phyloP scores from a whole-genome alignment of 2,797 vertebrate genomes.

The Gymnothorax javanicus region DNA sequence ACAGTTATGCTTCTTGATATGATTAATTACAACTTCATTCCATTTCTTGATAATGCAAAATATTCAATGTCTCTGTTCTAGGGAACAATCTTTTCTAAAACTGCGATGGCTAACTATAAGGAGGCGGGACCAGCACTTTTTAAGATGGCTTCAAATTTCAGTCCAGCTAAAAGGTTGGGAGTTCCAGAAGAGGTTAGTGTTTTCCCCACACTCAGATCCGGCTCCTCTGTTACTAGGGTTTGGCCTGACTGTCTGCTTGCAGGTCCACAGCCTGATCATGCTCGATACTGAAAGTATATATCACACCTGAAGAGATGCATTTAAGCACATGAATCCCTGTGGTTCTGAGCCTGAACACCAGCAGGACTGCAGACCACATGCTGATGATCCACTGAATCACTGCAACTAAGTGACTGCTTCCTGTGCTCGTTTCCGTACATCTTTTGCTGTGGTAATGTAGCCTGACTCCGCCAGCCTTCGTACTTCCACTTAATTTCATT shows the following conservation, averaged over 20 bases:
- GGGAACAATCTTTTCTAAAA: constrained; percentile 88
- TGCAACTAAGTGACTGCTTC: background rate
- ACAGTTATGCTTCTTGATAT: too few species aligned
- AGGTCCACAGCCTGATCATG: background rate
- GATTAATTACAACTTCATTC: too few species aligned
- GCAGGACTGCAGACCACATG: background rate
- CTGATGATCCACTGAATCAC: background rate
- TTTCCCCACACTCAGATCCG: background rate
- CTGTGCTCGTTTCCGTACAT: too few species aligned
- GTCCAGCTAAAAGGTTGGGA: constrained; percentile 85
- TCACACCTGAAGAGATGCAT: background rate
- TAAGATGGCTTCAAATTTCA: constrained; percentile 51
- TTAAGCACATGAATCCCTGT: too few species aligned
- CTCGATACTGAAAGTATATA: background rate
- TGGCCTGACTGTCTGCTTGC: background rate
- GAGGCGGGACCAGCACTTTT: constrained; percentile 65
- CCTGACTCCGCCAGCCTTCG: too few species aligned
- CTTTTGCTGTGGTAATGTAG: too few species aligned
- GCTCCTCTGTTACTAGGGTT: background rate
- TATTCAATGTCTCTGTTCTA: constrained; percentile 49
- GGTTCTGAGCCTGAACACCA: background rate
- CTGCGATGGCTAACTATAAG: constrained; percentile 86
- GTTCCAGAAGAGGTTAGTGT: constrained; percentile 87
- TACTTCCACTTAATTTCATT: too few species aligned
- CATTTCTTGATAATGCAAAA: background rate